Evolutionary conservation across 2,888 invertebrate genomes (phyloP), one percentile per base, ranked within the genome.

Genomic region (Entomobrya multifasciata): DNA sequence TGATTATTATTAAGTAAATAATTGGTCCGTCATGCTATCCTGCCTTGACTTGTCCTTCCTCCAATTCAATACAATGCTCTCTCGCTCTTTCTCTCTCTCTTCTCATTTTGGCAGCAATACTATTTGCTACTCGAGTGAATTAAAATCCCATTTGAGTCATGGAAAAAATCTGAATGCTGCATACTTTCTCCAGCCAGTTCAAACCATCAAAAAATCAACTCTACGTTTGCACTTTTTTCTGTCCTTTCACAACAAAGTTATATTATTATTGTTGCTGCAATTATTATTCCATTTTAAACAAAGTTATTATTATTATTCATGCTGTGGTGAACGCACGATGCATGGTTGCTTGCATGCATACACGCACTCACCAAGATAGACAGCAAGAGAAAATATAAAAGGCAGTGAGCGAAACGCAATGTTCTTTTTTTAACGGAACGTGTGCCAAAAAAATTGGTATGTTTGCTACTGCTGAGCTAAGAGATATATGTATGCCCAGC

Each of bases 221-320:
- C n/a, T n/a, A n/a, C n/a, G n/a, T n/a, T n/a, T n/a, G n/a, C n/a
- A 47, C 15, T 47, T 25, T 70, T 17, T 1, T 57, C 44, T 70
- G 15, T 22, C 47, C 13, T 5, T 15, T 49, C 11, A 17, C 57
- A 57, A 57, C 22, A 30, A 22, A 55, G 30, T 36, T 74, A 22
- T 36, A 25, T 47, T 55, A 55, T 17, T 55, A 74, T 55, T 52
- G 52, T 74, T 55, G 36, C 22, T 25, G n/a, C 74, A 74, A 74
- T 74, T 74, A 74, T 74, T 27, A 74, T 74, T 74, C 74, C 74
- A 74, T 74, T 67, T 74, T 52, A 74, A 55, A 52, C 52, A 55
- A 25, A 74, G 74, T 55, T 36, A 74, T 55, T 55, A 70, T 70
- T 49, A 74, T 55, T 55, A 74, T 55, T 74, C 55, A 74, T 55